phyloP scores from a whole-genome alignment of 2,888 invertebrate species.

The Pristionchus mayeri region DNA sequence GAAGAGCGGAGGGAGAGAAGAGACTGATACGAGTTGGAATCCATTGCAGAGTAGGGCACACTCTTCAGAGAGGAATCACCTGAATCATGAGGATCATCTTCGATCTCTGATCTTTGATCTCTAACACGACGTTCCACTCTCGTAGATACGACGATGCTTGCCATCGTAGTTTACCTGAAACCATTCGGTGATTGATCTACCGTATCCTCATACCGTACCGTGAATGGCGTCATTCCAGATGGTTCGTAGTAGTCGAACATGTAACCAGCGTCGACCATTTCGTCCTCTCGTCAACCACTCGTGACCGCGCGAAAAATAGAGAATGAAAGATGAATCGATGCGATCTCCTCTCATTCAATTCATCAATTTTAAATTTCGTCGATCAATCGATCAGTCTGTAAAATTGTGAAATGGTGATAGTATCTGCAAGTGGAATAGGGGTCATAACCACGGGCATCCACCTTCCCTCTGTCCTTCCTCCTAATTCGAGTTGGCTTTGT shows the following conservation, averaged over 20 bases:
- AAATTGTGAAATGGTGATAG: background rate
- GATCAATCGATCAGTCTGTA: background rate
- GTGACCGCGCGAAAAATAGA: background rate
- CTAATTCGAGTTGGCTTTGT: constrained; percentile 16
- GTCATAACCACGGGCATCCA: too few species aligned
- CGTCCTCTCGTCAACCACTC: background rate
- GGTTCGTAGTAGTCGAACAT: constrained; percentile 18
- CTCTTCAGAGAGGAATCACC: background rate
- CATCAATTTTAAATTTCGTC: background rate
- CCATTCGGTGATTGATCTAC: background rate
- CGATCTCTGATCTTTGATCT: background rate
- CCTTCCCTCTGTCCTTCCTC: background rate
- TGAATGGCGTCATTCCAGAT: constrained; percentile 1
- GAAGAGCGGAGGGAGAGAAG: constrained; percentile 17
- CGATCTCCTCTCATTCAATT: background rate
- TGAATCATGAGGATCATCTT: too few species aligned
- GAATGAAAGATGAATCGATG: background rate
- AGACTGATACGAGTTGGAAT: constrained; percentile 1
- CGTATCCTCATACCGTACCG: constrained; percentile 18
- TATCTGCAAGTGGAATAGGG: too few species aligned
- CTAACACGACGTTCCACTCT: background rate
- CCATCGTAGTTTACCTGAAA: constrained; percentile 7
- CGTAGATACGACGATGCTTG: background rate
- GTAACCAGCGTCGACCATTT: constrained; percentile 13
- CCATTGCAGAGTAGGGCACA: constrained; percentile 21